These are phyloP conservation scores for Ephydatia muelleri DNA, from an alignment of 37 sponge, comb jelly and placozoan species.

Conservation along the genomic window DNA sequence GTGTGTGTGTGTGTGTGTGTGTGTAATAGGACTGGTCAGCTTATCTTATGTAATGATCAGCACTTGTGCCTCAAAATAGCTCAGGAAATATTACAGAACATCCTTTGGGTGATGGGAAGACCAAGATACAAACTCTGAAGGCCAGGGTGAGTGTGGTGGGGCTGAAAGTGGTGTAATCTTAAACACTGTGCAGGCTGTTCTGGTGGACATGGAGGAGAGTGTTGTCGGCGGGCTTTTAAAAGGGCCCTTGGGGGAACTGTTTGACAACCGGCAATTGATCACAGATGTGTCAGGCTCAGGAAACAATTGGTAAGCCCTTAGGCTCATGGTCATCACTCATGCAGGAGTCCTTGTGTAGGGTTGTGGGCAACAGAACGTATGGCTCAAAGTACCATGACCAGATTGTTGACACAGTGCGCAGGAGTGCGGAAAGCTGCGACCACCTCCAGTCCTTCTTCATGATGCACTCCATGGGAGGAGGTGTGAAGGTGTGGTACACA, in stretches of 20 bases:
- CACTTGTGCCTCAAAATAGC: neutral
- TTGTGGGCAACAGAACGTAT: constrained; percentile 90
- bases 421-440: constrained; percentile 88
- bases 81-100: constrained; percentile 56
- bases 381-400: constrained; percentile 79
- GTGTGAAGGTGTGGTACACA: too few relatives aligned
- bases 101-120: constrained; percentile 76
- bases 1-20: too few relatives aligned
- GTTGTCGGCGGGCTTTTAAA: constrained; percentile 87
- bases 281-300: constrained; percentile 98
- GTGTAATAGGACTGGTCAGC: neutral
- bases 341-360: constrained; percentile 53
- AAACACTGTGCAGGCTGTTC: constrained; percentile 79
- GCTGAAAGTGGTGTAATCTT: neutral
- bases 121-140: constrained; percentile 78
- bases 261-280: constrained; percentile 88
- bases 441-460: constrained; percentile 96
- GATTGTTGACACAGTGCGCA: constrained; percentile 79
- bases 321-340: neutral
- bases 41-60: neutral
- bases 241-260: constrained; percentile 90
- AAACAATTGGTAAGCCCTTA: constrained; percentile 90
- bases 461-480: constrained; percentile 99
- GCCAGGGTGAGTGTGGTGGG: constrained; percentile 68
- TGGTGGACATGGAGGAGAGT: constrained; percentile 99